A percentile compares a stretch with the other conserved stretches of the same genome.
Evolutionary conservation across 2,113 vertebrate genomes (phyloP).

Genomic region (Cyanistes caeruleus): DNA sequence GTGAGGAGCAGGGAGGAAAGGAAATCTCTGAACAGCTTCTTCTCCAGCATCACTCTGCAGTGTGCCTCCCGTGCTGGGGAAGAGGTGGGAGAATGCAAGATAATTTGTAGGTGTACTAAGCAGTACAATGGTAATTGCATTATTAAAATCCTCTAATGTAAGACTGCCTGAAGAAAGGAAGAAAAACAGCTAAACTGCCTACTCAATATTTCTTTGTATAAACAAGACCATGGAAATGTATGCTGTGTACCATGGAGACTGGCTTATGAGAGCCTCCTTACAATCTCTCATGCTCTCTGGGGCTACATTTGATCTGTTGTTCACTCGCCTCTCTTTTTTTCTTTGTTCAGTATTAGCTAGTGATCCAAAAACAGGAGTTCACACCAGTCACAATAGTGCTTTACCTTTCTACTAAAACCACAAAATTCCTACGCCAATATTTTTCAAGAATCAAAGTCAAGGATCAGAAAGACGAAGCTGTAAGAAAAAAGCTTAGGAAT

Average conservation of each 20-base stretch:
- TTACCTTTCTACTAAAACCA: background rate
- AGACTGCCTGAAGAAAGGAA: constrained; percentile 35
- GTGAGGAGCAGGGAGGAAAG: background rate
- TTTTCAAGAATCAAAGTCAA: background rate
- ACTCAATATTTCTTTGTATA: constrained; percentile 43
- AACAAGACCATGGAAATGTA: constrained; percentile 53
- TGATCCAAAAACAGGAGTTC: background rate
- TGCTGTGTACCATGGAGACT: constrained; percentile 17
- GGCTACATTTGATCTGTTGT: background rate
- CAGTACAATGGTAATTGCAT: constrained; percentile 35
- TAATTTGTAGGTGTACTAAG: constrained; percentile 43
- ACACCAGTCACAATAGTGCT: background rate
- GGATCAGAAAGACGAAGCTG: background rate
- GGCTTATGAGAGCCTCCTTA: constrained; percentile 1
- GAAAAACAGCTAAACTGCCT: constrained; percentile 52
- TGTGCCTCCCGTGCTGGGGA: background rate
- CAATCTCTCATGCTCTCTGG: background rate
- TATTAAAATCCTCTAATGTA: constrained; percentile 49
- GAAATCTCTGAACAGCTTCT: background rate
- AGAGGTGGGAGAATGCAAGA: background rate
- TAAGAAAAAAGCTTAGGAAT: background rate
- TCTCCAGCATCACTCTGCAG: background rate
- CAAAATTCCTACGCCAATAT: background rate
- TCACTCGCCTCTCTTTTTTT: background rate
- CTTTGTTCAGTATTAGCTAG: background rate